A percentile compares a stretch with the other conserved stretches of the same genome.
phyloP scores from a whole-genome alignment of 2,888 invertebrate species.

The Drosophila sordidula region DNA sequence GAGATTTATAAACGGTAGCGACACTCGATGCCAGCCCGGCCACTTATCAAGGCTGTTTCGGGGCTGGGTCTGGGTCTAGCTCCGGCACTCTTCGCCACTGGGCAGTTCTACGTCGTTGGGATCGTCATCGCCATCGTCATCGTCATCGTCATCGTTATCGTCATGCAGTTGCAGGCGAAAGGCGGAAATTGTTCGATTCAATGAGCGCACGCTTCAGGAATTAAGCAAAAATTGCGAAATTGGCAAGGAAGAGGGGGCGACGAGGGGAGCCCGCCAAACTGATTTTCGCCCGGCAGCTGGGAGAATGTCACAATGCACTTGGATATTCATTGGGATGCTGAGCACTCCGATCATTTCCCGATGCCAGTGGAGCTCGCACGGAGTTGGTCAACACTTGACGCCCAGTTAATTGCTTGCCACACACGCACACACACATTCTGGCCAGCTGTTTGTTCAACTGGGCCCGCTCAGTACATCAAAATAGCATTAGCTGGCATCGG shows the following conservation, averaged over 20 bases:
- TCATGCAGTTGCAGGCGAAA: conserved; percentile 56
- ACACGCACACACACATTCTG: conserved; percentile 13
- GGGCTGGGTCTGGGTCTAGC: conserved; percentile 32
- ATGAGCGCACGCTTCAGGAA: conserved; percentile 47
- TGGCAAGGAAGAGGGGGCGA: neutral
- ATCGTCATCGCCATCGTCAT: conserved; percentile 3
- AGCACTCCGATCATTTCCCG: conserved; percentile 25
- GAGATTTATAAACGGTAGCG: conserved; percentile 72
- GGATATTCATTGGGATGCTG: conserved; percentile 4
- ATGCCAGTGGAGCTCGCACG: conserved; percentile 16
- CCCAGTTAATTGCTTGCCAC: conserved; percentile 64
- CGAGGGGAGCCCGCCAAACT: too few relatives aligned
- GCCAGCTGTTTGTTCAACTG: conserved; percentile 37
- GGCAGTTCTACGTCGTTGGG: conserved; percentile 2
- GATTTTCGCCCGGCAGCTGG: conserved; percentile 11
- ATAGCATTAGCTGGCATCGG: conserved; percentile 58
- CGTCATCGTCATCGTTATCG: conserved; percentile 24
- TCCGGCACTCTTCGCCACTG: conserved; percentile 1
- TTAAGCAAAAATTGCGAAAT: conserved; percentile 22
- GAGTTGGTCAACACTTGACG: conserved; percentile 57
- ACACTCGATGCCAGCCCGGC: neutral
- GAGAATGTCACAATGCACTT: conserved; percentile 60
- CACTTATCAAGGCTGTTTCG: conserved; percentile 39
- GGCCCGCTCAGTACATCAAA: conserved; percentile 66
- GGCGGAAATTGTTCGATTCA: conserved; percentile 61